Conservation (phyloP, 2,888 invertebrate species). For the Temnothorax unifasciatus region DNA sequence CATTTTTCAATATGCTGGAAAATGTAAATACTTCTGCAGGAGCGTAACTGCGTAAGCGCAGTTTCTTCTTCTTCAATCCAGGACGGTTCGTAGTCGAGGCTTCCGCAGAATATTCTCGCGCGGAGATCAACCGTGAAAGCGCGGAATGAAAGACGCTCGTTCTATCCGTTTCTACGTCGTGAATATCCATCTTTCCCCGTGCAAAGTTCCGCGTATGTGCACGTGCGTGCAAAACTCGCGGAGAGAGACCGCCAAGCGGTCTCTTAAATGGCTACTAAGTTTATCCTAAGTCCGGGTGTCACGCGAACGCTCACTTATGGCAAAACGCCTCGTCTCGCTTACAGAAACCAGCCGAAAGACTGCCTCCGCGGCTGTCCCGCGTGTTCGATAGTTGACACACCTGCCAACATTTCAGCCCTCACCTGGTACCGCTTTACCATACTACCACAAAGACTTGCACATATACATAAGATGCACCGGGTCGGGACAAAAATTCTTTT, state of each 20-base stretch:
- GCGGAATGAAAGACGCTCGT: constrained; percentile 60
- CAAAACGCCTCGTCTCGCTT: constrained; percentile 67
- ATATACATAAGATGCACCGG: background rate
- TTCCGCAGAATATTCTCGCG: constrained; percentile 57
- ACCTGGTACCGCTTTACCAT: constrained; percentile 55
- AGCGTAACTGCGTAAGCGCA: background rate
- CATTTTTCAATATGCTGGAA: background rate
- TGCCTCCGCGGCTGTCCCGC: constrained; percentile 70
- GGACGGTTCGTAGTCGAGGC: constrained; percentile 44
- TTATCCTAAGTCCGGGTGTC: constrained; percentile 75
- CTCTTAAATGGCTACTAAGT: constrained; percentile 77
- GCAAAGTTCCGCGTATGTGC: constrained; percentile 48
- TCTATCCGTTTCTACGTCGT: constrained; percentile 35
- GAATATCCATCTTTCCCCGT: constrained; percentile 23
- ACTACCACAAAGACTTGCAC: constrained; percentile 20
- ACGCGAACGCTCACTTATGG: constrained; percentile 74
- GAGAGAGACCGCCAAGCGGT: constrained; percentile 39
- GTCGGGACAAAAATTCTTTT: constrained; percentile 48
- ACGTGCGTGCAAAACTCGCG: constrained; percentile 52
- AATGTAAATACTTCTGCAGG: background rate
- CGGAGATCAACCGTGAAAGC: constrained; percentile 60
- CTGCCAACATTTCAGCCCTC: constrained; percentile 80
- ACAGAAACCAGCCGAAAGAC: constrained; percentile 70
- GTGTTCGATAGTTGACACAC: constrained; percentile 80
- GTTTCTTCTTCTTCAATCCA: background rate